Conservation (phyloP, 2,113 vertebrate species). For the Pithys albifrons region DNA sequence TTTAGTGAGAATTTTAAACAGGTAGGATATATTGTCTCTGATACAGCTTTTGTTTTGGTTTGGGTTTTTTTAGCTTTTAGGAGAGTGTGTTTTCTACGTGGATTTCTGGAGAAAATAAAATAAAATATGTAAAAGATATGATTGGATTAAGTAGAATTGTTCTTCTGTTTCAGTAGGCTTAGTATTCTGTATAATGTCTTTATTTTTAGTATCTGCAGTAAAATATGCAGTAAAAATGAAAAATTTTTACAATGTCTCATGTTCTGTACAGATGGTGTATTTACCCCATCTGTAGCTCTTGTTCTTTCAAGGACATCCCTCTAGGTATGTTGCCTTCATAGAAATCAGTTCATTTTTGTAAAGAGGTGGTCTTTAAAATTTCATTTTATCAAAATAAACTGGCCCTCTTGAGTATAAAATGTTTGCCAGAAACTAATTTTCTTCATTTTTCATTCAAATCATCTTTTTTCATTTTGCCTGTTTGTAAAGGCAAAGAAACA, state of each 20-base stretch:
- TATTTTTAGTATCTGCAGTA: neutral
- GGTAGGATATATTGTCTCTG: neutral
- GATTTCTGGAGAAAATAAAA: neutral
- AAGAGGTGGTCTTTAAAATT: slow-evolving; percentile 58
- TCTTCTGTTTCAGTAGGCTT: neutral
- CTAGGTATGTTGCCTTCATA: slow-evolving; percentile 22
- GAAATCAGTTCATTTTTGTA: slow-evolving; percentile 30
- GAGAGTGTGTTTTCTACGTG: accelerated
- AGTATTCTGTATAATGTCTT: neutral
- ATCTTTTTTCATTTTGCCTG: neutral
- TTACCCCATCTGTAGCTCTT: slow-evolving; percentile 16
- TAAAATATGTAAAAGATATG: neutral
- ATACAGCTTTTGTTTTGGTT: too few relatives aligned
- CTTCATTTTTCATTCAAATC: neutral
- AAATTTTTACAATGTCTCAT: neutral
- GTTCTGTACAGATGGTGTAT: slow-evolving; percentile 51
- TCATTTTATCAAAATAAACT: slow-evolving; percentile 67
- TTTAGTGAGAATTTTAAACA: neutral
- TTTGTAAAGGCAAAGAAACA: slow-evolving; percentile 56
- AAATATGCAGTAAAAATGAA: neutral
- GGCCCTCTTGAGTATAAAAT: slow-evolving; percentile 18
- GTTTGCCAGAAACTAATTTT: slow-evolving; percentile 49
- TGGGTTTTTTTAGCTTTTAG: neutral
- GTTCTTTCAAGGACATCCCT: slow-evolving; percentile 25
- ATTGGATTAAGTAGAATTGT: neutral